These are phyloP conservation scores for Aphrophora alni DNA, from an alignment of 2,888 invertebrate species.

Conservation along the genomic window DNA sequence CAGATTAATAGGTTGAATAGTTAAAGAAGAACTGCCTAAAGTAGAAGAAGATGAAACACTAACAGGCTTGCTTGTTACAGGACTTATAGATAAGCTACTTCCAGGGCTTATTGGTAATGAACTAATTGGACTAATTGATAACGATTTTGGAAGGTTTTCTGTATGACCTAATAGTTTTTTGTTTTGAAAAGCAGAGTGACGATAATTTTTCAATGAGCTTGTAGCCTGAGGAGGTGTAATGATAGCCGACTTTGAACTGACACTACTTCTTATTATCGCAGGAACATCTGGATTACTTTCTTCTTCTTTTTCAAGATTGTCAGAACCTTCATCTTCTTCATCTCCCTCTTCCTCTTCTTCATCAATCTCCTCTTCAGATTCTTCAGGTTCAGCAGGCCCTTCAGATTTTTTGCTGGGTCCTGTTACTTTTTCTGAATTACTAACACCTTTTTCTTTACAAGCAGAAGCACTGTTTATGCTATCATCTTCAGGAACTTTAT, in stretches of 20 bases:
- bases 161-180: background rate
- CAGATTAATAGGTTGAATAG: slow-evolving; percentile 18
- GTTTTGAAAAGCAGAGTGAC: slow-evolving; percentile 18
- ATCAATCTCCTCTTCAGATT: background rate
- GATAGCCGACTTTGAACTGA: slow-evolving; percentile 12
- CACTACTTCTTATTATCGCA: background rate
- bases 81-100: slow-evolving; percentile 25
- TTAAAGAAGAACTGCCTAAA: slow-evolving; percentile 18
- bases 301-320: background rate
- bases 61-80: slow-evolving; percentile 18
- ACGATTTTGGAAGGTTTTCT: slow-evolving; percentile 11
- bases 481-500: background rate
- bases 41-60: background rate
- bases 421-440: background rate
- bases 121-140: background rate
- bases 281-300: background rate
- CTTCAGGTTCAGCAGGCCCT: background rate
- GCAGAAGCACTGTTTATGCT: background rate
- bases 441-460: background rate
- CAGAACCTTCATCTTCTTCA: background rate
- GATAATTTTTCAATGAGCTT: slow-evolving; percentile 25
- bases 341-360: background rate
- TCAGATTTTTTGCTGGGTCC: background rate
- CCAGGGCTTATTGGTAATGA: slow-evolving; percentile 20
- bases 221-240: slow-evolving; percentile 24